Percentiles rank a stretch among this genome's conserved stretches.
phyloP scores from a whole-genome alignment of 1,140 invertebrate species.

The Ceratina australensis region DNA sequence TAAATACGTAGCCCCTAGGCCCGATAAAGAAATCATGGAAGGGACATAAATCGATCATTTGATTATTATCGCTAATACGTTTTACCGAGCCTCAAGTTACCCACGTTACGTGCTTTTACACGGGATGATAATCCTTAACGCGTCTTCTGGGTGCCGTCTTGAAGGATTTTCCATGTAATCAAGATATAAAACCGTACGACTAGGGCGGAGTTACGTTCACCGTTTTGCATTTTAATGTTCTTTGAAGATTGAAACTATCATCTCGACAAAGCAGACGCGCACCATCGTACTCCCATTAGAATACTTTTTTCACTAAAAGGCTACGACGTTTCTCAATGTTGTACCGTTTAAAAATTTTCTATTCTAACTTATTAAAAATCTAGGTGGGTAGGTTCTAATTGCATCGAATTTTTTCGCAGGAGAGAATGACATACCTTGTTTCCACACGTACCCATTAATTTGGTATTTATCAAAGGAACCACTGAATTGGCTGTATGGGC shows the following conservation, averaged over 20 bases:
- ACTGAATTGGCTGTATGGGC: constrained; percentile 1
- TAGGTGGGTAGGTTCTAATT: too few relatives aligned
- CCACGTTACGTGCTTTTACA: neutral
- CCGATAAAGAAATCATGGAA: neutral
- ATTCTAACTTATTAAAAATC: too few relatives aligned
- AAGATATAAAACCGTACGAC: neutral
- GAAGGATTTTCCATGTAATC: constrained; percentile 7
- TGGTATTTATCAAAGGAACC: constrained; percentile 55
- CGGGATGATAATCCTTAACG: constrained; percentile 6
- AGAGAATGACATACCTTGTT: neutral
- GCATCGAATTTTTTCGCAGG: neutral
- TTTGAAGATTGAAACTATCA: neutral
- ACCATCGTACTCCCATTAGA: neutral
- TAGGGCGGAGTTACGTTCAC: neutral
- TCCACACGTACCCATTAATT: constrained; percentile 33
- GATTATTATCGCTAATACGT: constrained; percentile 39
- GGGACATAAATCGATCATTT: neutral
- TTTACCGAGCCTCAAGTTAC: neutral
- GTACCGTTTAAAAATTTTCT: too few relatives aligned
- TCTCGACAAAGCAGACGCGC: neutral
- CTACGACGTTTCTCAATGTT: too few relatives aligned
- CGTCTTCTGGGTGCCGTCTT: constrained; percentile 14
- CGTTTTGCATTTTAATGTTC: constrained; percentile 13
- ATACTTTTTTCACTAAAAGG: neutral
- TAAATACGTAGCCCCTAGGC: neutral